Percentiles rank a stretch among this genome's conserved stretches.
Evolutionary conservation across 2,888 invertebrate genomes (phyloP).

Genomic region (Pachliopta kotzebuea): DNA sequence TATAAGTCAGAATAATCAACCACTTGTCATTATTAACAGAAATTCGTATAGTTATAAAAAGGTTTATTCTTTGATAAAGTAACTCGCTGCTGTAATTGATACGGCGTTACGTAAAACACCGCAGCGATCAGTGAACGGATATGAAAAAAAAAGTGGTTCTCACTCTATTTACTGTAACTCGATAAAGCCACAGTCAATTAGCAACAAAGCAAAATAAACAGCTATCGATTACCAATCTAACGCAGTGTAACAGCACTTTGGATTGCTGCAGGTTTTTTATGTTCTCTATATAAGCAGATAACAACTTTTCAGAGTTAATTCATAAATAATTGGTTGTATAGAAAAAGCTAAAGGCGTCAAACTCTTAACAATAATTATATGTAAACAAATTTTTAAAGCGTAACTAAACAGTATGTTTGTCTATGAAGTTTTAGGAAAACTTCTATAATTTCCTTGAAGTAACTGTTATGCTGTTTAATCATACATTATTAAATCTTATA

Average conservation of each 20-base stretch:
- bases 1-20: neutral
- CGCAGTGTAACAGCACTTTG: constrained; percentile 17
- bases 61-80: constrained; percentile 1
- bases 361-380: too few relatives aligned
- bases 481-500: too few relatives aligned
- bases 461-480: too few relatives aligned
- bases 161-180: constrained; percentile 26
- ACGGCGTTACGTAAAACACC: constrained; percentile 17
- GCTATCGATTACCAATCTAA: constrained; percentile 29
- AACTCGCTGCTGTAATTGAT: constrained; percentile 32
- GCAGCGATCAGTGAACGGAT: constrained; percentile 2
- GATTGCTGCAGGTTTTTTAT: constrained; percentile 26
- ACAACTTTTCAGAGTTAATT: too few relatives aligned
- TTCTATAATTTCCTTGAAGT: too few relatives aligned
- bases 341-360: too few relatives aligned
- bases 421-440: too few relatives aligned
- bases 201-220: constrained; percentile 31
- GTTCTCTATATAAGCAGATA: constrained; percentile 9
- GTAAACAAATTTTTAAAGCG: too few relatives aligned
- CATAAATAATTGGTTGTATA: too few relatives aligned
- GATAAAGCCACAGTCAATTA: constrained; percentile 31
- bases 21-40: neutral
- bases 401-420: too few relatives aligned
- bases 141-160: constrained; percentile 14
- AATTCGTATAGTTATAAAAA: neutral